Percentiles rank a stretch among this genome's conserved stretches.
Conservation (phyloP, 1,140 invertebrate genomes). For the Coenobita brevimanus region DNA sequence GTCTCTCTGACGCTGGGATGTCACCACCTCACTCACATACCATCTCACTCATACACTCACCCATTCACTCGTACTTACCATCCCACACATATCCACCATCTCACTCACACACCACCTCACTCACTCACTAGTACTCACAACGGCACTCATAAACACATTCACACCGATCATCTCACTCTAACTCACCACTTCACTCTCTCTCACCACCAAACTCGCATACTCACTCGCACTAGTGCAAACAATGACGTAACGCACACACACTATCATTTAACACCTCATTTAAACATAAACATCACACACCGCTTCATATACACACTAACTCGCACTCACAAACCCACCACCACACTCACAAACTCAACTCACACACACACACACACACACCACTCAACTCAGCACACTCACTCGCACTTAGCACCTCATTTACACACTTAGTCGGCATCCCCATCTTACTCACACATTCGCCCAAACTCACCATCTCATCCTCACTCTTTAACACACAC, state of each 20-base stretch:
- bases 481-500: neutral
- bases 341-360: neutral
- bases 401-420: too few relatives aligned
- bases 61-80: neutral
- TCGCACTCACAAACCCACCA: neutral
- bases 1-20: slow-evolving; percentile 20
- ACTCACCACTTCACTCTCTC: too few relatives aligned
- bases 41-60: neutral
- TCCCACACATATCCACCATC: neutral
- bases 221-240: too few relatives aligned
- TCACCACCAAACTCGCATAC: neutral
- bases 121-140: neutral
- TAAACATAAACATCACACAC: too few relatives aligned
- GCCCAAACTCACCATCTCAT: neutral
- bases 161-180: neutral
- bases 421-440: neutral
- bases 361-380: slow-evolving; percentile 22
- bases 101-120: neutral
- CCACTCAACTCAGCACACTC: neutral
- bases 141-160: neutral
- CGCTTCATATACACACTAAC: too few relatives aligned
- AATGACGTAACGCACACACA: too few relatives aligned
- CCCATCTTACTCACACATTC: neutral
- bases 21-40: neutral
- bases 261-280: too few relatives aligned